These are phyloP conservation scores for Drosophila mayaguana DNA, from an alignment of 2,888 invertebrate genomes.

Conservation along the genomic window DNA sequence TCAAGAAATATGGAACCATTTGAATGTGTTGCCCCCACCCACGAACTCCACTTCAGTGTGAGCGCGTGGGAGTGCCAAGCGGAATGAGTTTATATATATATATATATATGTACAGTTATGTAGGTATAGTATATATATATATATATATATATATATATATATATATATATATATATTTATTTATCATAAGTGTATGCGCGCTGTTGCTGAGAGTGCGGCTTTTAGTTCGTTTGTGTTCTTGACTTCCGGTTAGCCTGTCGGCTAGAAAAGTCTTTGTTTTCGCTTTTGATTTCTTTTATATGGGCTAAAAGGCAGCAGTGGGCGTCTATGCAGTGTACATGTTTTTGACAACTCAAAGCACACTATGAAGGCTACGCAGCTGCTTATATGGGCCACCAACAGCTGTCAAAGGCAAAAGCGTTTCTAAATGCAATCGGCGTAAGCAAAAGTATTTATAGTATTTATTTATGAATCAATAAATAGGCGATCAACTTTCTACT, in stretches of 20 bases:
- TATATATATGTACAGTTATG: conserved; percentile 6
- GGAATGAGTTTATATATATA: conserved; percentile 34
- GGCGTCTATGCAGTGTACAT: conserved; percentile 31
- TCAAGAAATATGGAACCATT: conserved; percentile 81
- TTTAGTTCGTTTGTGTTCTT: conserved; percentile 79
- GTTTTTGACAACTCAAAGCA: conserved; percentile 67
- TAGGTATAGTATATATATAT: conserved; percentile 9
- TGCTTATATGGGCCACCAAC: conserved; percentile 10
- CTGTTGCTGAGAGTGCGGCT: conserved; percentile 75
- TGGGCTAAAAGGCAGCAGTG: conserved; percentile 16
- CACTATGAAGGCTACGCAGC: conserved; percentile 26
- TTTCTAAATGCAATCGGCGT: background rate
- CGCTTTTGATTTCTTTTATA: conserved; percentile 39
- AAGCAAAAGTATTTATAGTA: no score
- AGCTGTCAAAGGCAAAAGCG: background rate
- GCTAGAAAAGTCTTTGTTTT: conserved; percentile 67
- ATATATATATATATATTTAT: conserved; percentile 17
- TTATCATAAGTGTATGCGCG: conserved; percentile 29
- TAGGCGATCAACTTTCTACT: background rate
- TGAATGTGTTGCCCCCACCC: conserved; percentile 61
- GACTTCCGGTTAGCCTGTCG: conserved; percentile 76
- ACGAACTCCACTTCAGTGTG: conserved; percentile 12
- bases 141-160: conserved; percentile 28
- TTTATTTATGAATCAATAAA: background rate
- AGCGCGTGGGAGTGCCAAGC: conserved; percentile 61